A percentile compares a stretch with the other conserved stretches of the same genome.
Conservation (phyloP, 2,113 vertebrate species). For the Halcyon malimbica region DNA sequence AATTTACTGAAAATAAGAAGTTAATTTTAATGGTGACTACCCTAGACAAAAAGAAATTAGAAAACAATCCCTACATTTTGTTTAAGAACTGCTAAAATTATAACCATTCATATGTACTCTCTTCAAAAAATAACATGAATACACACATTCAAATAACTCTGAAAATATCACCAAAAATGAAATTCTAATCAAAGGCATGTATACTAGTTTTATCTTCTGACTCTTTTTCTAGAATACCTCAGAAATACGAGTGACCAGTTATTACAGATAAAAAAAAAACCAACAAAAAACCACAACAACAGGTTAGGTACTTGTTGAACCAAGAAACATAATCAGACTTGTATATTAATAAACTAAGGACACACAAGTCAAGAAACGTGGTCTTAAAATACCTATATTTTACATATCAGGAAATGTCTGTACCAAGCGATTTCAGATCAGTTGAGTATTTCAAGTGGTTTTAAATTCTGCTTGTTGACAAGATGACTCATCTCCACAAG, state of each 20-base stretch:
- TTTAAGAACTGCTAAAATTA: not conserved
- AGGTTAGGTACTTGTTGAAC: conserved; percentile 27
- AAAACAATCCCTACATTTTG: not conserved
- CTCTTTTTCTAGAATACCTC: not conserved
- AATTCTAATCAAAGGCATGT: not conserved
- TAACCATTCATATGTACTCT: not conserved
- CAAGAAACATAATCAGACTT: not conserved
- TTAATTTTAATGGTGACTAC: not conserved
- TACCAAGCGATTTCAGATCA: not conserved
- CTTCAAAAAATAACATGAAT: not conserved
- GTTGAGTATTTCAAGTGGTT: not conserved
- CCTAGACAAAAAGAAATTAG: not conserved
- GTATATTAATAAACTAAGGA: too few relatives aligned
- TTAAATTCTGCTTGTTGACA: not conserved
- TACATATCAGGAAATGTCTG: not conserved
- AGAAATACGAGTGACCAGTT: not conserved
- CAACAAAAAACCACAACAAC: not conserved
- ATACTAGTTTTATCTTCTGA: not conserved
- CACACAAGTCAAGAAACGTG: not conserved
- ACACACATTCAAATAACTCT: not conserved
- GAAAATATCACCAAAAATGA: not conserved
- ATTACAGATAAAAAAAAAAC: not conserved
- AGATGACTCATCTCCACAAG: not conserved
- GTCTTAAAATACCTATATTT: not conserved
- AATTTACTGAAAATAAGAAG: not conserved